Evolutionary conservation across 2,797 vertebrate genomes (phyloP), one percentile per base, ranked within the genome.

Genomic region (Platyrinchus mystaceus): DNA sequence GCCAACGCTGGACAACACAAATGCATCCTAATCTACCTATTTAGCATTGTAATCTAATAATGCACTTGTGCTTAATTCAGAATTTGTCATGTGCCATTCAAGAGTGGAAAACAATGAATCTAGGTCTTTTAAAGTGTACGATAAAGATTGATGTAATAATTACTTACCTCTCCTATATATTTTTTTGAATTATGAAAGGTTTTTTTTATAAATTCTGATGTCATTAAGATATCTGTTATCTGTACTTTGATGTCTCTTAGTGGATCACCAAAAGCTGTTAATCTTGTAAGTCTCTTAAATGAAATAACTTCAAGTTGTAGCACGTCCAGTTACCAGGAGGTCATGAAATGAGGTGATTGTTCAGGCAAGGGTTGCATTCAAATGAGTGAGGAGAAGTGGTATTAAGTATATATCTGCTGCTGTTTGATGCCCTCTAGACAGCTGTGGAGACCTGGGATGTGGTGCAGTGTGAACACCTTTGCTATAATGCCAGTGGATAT

Each of bases 371-470:
- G 9, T n/a, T 46, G 24, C n/a, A 9, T 14, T 78, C 52, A 17
- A 8, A 2, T 19, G 19, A 47, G 27, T 4, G 37, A 53, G 43
- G n/a, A 53, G 37, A 44, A 80, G 10, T 13, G n/a, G 5, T 9
- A 7, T 52, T 21, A 14, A n/a, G 21, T 18, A 34, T 9, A n/a
- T 43, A 17, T 37, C 22, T 43, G 28, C 43, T 87, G 58, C 16
- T 76, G 3, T 28, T 46, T 12, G 28, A 21, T 58, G n/a, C 60
- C 46, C 14, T 4, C 73, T 20, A 30, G 47, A 5, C 32, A 41
- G 8, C 20, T 10, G 2, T 14, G 27, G 30, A 46, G 59, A 17
- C 32, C 28, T 30, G 26, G 9, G 0, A 6, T 44, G 16, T 1
- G 2, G 27, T 36, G 41, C 44, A 83, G 60, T 36, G 2, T 30